Evolutionary conservation across 2,113 vertebrate genomes (phyloP), one percentile per base, ranked within the genome.

Genomic region (Lagopus muta): DNA sequence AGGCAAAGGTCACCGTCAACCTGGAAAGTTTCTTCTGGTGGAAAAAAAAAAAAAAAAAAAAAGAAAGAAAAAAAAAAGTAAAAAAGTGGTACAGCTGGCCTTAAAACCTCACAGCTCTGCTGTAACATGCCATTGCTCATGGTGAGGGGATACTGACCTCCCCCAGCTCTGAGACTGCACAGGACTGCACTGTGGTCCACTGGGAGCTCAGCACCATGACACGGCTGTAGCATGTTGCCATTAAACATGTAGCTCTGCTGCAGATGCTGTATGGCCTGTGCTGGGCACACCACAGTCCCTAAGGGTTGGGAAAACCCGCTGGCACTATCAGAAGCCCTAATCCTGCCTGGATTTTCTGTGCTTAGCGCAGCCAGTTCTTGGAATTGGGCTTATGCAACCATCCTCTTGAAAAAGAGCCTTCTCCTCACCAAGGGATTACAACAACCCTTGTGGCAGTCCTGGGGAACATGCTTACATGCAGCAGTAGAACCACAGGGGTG

Each of bases 191-290:
- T 25, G 61, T 60, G 82, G 79, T 66, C 62, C 25, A 0, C 6
- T 0, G 0, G 25, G 30, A 34, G 54, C 62, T 65, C 72, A 45
- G 32, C 43, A 38, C 12, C 8, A 9, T 1, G 34, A 24, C 0
- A 1, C 13, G 58, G 77, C 16, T 0, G 0, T 43, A 70, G 47
- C 24, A 72, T 71, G 2, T 2, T 67, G 64, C 36, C 45, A 9
- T 28, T 21, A 25, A 82, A 30, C 42, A 25, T 6, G 1, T 1
- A 19, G 30, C 20, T 38, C 64, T 72, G 48, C 45, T 40, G 13
- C 32, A 24, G 36, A 54, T 58, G 45, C 60, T 24, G 22, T 24
- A 40, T 1, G 11, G 22, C 40, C n/a, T 27, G 55, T 50, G 2
- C 54, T 64, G 66, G n/a, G 42, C 45, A 34, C 0, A 1, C 32